Base-by-base conservation (phyloP, 1,140 invertebrate species). In the Parasteatoda tepidariorum region DNA sequence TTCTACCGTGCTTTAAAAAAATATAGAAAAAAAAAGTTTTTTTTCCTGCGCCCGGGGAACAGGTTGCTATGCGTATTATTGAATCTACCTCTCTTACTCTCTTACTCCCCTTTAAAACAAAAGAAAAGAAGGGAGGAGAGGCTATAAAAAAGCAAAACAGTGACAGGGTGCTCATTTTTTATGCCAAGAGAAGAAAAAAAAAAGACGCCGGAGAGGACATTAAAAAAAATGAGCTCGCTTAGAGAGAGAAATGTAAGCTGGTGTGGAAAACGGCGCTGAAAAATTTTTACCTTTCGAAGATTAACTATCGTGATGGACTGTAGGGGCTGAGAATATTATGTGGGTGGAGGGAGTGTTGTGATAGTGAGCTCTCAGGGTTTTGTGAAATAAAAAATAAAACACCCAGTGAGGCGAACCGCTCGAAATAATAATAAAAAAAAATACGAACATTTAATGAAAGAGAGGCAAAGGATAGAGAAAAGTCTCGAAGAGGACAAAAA, bases 301-400 rank as follows among this genome's bases (percentile, higher is more conserved):
- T 82, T 82, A 82, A 82, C 66, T 48, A 79, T 79, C 64, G 57
- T 71, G 78, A 82, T 82, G 48, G 76, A 81, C 68, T 71, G 66
- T 24, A 68, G 24, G 33, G 34, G 24, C 15, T 18, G 61, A 13
- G 61, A 30, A 30, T n/a, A n/a, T n/a, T 24, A 59, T 71, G 68
- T 15, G 57, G 18, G 57, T 26, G 57, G 7, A 2, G 18, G 57
- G 11, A 59, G 57, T n/a, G n/a, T 26, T 59, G 55, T 59, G 57
- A 59, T 26, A 59, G n/a, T 59, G 24, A n/a, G n/a, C 57, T 13
- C 9, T 2, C 57, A 59, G 7, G 7, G 24, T 22, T n/a, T n/a
- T n/a, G n/a, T 59, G 57, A 22, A n/a, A 59, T 2, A 18, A 48
- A 48, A 48, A 48, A 48, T 6, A 48, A 48, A 48, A 9, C 9